Evolutionary conservation across 1,140 invertebrate species (phyloP).

Genomic region (Caligus rogercresseyi): DNA sequence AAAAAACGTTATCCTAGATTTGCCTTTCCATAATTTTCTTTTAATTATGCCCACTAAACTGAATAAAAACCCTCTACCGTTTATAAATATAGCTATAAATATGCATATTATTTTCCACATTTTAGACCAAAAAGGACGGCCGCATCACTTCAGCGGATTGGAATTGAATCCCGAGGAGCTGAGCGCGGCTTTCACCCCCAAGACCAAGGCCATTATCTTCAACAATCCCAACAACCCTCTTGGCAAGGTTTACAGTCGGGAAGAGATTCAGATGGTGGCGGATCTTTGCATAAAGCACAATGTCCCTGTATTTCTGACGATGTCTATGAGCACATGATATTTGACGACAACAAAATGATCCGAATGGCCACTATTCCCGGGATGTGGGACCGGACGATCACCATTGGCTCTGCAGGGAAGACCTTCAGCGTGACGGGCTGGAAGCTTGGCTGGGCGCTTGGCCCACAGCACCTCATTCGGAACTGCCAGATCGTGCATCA

Average conservation of each 20-base stretch:
- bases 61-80: too few species aligned
- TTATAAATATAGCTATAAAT: too few species aligned
- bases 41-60: too few species aligned
- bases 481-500: conserved; percentile 79
- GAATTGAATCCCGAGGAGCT: conserved; percentile 67
- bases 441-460: conserved; percentile 95
- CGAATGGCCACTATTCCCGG: conserved; percentile 79
- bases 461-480: conserved; percentile 52
- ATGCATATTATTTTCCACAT: conserved; percentile 10
- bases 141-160: conserved; percentile 58
- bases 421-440: conserved; percentile 94
- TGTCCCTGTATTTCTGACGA: conserved; percentile 76
- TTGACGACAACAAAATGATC: conserved; percentile 63
- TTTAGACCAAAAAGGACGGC: conserved; percentile 25
- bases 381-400: conserved; percentile 96
- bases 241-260: conserved; percentile 31
- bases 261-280: conserved; percentile 53
- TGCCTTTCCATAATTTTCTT: too few species aligned
- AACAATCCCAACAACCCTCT: conserved; percentile 93
- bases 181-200: conserved; percentile 54
- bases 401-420: conserved; percentile 89
- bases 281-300: conserved; percentile 78
- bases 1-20: too few species aligned
- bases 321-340: conserved; percentile 96
- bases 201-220: conserved; percentile 85